Conservation (phyloP, 2,113 vertebrate genomes). For the Lasiurus borealis region DNA sequence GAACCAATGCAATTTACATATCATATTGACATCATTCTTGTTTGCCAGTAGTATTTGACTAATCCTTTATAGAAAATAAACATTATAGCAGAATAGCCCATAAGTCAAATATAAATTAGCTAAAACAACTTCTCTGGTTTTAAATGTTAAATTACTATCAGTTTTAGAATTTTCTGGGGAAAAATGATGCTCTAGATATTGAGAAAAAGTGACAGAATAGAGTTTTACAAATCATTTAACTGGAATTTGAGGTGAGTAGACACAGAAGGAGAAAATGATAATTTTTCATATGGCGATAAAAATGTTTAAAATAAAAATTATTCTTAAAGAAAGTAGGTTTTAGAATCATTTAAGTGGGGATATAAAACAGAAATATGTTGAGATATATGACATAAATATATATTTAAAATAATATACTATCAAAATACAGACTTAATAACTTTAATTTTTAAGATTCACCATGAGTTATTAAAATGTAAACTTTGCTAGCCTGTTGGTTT, state of each 20-base stretch:
- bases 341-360: not conserved
- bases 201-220: not conserved
- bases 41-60: not conserved
- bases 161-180: not conserved
- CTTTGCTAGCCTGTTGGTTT: not conserved
- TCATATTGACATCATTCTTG: not conserved
- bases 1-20: not conserved
- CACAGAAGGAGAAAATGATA: accelerated
- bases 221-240: slow-evolving; percentile 36
- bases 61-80: not conserved
- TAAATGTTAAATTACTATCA: slow-evolving; percentile 2
- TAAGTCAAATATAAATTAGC: not conserved
- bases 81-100: not conserved
- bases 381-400: accelerated
- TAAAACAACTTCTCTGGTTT: not conserved
- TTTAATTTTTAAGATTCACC: slow-evolving; percentile 41
- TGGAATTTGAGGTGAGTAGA: not conserved
- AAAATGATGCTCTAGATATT: not conserved
- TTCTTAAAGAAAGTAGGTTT: slow-evolving; percentile 29
- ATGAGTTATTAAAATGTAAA: slow-evolving; percentile 33
- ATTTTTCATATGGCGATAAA: not conserved
- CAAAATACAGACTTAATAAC: slow-evolving; percentile 56
- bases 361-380: not conserved
- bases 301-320: not conserved
- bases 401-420: not conserved